phyloP scores from a whole-genome alignment of 1,140 invertebrate genomes.

The Euura lappo region DNA sequence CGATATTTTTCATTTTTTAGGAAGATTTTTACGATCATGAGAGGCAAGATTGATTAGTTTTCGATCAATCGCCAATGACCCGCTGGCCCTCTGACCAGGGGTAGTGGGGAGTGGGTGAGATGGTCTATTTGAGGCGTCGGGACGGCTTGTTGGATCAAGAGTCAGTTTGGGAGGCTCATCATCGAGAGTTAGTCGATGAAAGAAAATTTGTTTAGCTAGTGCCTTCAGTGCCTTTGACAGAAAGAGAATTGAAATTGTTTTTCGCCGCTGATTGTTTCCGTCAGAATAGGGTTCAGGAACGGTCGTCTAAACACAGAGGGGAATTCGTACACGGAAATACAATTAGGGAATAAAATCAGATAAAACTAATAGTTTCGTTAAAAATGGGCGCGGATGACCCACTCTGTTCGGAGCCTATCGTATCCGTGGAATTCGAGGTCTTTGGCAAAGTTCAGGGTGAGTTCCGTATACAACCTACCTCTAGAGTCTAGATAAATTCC shows the following conservation, averaged over 20 bases:
- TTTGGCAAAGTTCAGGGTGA: slow-evolving; percentile 88
- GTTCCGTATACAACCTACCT: slow-evolving; percentile 22
- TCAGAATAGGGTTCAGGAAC: no score
- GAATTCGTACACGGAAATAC: no score
- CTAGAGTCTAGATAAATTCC: neutral
- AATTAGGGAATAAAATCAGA: no score
- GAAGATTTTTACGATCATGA: neutral
- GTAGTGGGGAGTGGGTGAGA: slow-evolving; percentile 43
- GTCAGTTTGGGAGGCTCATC: slow-evolving; percentile 27
- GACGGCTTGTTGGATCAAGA: slow-evolving; percentile 38
- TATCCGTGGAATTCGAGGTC: slow-evolving; percentile 88
- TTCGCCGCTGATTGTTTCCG: neutral
- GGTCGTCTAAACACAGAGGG: no score
- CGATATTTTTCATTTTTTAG: no score
- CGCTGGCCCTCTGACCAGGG: slow-evolving; percentile 39
- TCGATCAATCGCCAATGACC: slow-evolving; percentile 46
- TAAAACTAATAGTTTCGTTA: neutral
- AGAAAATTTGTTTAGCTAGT: neutral
- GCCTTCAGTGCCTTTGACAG: no score
- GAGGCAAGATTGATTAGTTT: slow-evolving; percentile 32
- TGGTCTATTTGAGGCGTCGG: slow-evolving; percentile 53
- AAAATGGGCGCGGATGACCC: slow-evolving; percentile 67
- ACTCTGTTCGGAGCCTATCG: slow-evolving; percentile 61
- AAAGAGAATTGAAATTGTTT: neutral
- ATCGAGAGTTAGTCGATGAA: slow-evolving; percentile 13